These are phyloP conservation scores for Temnothorax unifasciatus DNA, from an alignment of 2,888 invertebrate genomes.

Conservation along the genomic window DNA sequence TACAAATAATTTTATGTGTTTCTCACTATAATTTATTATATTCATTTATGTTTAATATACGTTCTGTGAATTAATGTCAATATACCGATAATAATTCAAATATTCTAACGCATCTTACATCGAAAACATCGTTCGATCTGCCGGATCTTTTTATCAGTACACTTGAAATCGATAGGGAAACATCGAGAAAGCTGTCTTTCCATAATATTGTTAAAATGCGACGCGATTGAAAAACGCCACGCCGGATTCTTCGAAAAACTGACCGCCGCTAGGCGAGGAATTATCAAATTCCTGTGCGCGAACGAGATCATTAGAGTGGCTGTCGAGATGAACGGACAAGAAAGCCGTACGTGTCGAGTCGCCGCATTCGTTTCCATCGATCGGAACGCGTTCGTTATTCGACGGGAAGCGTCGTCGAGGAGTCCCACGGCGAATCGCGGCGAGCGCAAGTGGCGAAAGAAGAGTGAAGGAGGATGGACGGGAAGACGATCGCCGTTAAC, in stretches of 20 bases:
- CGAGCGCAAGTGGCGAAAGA: conserved; percentile 50
- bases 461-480: conserved; percentile 35
- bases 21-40: background rate
- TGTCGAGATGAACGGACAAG: conserved; percentile 64
- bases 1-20: background rate
- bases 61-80: no score
- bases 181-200: conserved; percentile 10
- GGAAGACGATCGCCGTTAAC: conserved; percentile 55
- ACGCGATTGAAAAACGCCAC: conserved; percentile 2
- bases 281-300: conserved; percentile 69
- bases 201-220: conserved; percentile 40
- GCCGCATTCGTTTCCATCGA: conserved; percentile 62
- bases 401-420: conserved; percentile 55
- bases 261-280: conserved; percentile 32
- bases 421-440: conserved; percentile 53
- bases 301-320: conserved; percentile 72
- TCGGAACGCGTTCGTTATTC: conserved; percentile 67
- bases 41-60: background rate
- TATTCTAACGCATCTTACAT: background rate
- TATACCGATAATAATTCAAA: conserved; percentile 9
- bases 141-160: background rate
- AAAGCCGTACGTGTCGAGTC: conserved; percentile 70
- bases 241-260: conserved; percentile 25
- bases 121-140: background rate
- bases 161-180: conserved; percentile 4